Base-by-base conservation (phyloP, 2,888 invertebrate genomes). In the Melikaiella ostensackeni region DNA sequence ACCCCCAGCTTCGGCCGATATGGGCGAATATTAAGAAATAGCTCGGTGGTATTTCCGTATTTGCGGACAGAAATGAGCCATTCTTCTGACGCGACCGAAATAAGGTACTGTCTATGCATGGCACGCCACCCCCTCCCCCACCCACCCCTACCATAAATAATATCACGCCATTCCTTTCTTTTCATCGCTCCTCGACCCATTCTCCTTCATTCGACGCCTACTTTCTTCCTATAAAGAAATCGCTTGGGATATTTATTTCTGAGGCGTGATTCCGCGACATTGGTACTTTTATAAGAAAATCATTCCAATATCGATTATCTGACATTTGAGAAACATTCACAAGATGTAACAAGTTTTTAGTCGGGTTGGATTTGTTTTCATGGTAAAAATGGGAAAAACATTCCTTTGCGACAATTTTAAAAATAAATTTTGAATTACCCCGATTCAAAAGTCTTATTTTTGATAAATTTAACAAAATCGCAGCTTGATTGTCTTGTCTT, bases 21-120 rank as follows among this genome's bases (percentile, higher is more conserved):
- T 86, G 84, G 86, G 84, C 88, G 89, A 89, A 90, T 89, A 89
- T 90, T 89, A 89, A 90, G 90, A 89, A 90, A 90, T 90, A 88
- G 88, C 87, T 89, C 82, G 83, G 85, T 81, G 86, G 85, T 87
- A 86, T 88, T 88, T 87, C 86, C 88, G 87, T 88, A 88, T 87
- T 89, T 87, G 87, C 86, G 87, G 87, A 77, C 85, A 83, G 86
- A 86, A 85, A 86, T 86, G 85, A 86, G 88, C 89, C 87, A 89
- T 89, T 89, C 87, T 88, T 89, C 87, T 86, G 83, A 81, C 74
- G 62, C 79, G 77, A 64, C 76, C 75, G 79, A 85, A 90, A 91
- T 87, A 86, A 90, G 89, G 87, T 83, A 87, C 89, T 90, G 90
- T 90, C 89, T 88, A 91, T 91, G 91, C 91, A 90, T 88, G 87